Percentiles rank a stretch among this genome's conserved stretches.
Evolutionary conservation across 2,888 invertebrate species (phyloP).

Genomic region (Polymixis flavicincta): DNA sequence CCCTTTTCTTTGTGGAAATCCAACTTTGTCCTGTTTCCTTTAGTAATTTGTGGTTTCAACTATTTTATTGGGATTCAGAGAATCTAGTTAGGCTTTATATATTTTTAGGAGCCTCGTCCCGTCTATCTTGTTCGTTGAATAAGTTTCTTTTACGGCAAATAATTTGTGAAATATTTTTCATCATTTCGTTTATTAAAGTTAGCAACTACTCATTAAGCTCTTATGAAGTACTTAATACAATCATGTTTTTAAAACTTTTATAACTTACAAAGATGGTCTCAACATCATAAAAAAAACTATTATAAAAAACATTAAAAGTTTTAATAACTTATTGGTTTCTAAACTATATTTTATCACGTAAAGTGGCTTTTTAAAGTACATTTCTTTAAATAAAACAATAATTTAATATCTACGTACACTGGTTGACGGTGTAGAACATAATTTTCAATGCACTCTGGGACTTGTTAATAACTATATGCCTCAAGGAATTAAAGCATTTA

Average conservation of each 20-base stretch:
- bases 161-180: background rate
- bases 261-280: background rate
- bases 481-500: conserved; percentile 75
- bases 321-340: conserved; percentile 7
- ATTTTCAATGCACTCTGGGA: conserved; percentile 49
- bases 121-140: conserved; percentile 13
- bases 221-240: background rate
- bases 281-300: conserved; percentile 6
- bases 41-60: conserved; percentile 73
- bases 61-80: conserved; percentile 63
- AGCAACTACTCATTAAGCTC: background rate
- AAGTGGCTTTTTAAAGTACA: background rate
- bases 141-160: conserved; percentile 13
- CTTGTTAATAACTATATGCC: conserved; percentile 71
- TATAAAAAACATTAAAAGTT: background rate
- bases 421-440: background rate
- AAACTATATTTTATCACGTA: background rate
- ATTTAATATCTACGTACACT: background rate
- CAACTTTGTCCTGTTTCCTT: conserved; percentile 78
- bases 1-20: conserved; percentile 80
- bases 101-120: conserved; percentile 21
- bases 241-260: background rate
- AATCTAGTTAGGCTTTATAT: conserved; percentile 54
- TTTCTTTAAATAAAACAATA: background rate
- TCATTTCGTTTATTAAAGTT: conserved; percentile 5